Evolutionary conservation across 2,888 invertebrate species (phyloP).

Genomic region (Teleiodes luculella): DNA sequence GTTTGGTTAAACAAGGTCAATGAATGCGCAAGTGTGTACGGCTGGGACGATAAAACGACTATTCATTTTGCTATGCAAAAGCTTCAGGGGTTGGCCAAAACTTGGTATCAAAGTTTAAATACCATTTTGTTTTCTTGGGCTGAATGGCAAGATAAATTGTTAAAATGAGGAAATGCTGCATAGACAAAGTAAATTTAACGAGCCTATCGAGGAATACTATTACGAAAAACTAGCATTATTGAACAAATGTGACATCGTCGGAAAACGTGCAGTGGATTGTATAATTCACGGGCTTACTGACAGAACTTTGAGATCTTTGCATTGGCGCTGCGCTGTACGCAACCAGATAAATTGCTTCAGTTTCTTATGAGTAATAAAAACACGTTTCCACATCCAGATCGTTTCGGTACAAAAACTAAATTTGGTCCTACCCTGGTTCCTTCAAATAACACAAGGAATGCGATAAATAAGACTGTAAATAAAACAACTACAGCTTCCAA

Average conservation of each 20-base stretch:
- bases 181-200: slow-evolving; percentile 14
- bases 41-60: slow-evolving; percentile 22
- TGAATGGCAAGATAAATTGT: slow-evolving; percentile 27
- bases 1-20: slow-evolving; percentile 16
- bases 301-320: not conserved
- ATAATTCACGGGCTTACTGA: not conserved
- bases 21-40: slow-evolving; percentile 21
- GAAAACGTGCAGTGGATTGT: not conserved
- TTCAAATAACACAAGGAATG: not conserved
- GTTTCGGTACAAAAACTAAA: no score
- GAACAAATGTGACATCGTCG: slow-evolving; percentile 16
- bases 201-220: slow-evolving; percentile 18
- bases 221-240: slow-evolving; percentile 19
- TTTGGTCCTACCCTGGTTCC: not conserved
- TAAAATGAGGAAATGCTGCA: slow-evolving; percentile 23
- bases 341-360: slow-evolving; percentile 22
- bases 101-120: slow-evolving; percentile 23
- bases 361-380: slow-evolving; percentile 16
- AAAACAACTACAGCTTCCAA: not conserved
- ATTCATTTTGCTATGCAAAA: no score
- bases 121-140: slow-evolving; percentile 22
- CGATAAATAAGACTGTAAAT: not conserved
- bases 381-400: no score
- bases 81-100: slow-evolving; percentile 27
- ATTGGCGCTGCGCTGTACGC: slow-evolving; percentile 9